These are phyloP conservation scores for Hippocampus barbouri DNA, from an alignment of 2,113 vertebrate species.

Conservation along the genomic window DNA sequence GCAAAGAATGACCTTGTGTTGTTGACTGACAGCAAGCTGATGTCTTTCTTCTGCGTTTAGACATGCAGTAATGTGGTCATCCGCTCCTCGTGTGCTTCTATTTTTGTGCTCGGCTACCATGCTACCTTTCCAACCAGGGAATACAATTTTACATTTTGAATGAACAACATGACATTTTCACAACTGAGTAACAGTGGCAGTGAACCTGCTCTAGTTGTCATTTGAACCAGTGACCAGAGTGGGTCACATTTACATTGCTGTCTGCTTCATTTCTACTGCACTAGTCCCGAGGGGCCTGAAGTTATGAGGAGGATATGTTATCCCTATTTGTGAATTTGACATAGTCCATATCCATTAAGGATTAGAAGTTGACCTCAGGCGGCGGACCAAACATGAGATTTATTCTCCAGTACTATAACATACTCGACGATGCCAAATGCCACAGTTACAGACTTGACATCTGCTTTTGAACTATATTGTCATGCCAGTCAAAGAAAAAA, in stretches of 20 bases:
- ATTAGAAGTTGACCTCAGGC: conserved; percentile 61
- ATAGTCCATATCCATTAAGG: conserved; percentile 53
- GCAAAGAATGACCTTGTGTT: conserved; percentile 57
- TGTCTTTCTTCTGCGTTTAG: conserved; percentile 43
- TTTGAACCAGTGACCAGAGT: conserved; percentile 5
- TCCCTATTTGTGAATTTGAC: conserved; percentile 56
- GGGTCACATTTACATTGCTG: conserved; percentile 10
- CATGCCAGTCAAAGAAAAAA: conserved; percentile 14
- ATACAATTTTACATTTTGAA: conserved; percentile 42
- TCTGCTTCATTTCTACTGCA: conserved; percentile 29
- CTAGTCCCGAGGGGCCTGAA: conserved; percentile 19
- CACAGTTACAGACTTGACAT: conserved; percentile 19
- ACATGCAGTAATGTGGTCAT: conserved; percentile 50
- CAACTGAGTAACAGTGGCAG: conserved; percentile 18
- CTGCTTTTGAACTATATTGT: conserved; percentile 18
- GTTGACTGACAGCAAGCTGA: conserved; percentile 55
- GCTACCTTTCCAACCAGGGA: conserved; percentile 40
- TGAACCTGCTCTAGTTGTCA: conserved; percentile 16
- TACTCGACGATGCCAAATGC: conserved; percentile 10
- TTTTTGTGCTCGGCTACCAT: conserved; percentile 42
- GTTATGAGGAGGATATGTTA: conserved; percentile 21
- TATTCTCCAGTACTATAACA: conserved; percentile 34
- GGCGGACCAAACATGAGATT: conserved; percentile 58
- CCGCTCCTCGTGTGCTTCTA: conserved; percentile 38
- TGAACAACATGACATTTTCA: conserved; percentile 33